Evolutionary conservation across 2,888 invertebrate species (phyloP), one percentile per base, ranked within the genome.

Genomic region (Elmis aenea): DNA sequence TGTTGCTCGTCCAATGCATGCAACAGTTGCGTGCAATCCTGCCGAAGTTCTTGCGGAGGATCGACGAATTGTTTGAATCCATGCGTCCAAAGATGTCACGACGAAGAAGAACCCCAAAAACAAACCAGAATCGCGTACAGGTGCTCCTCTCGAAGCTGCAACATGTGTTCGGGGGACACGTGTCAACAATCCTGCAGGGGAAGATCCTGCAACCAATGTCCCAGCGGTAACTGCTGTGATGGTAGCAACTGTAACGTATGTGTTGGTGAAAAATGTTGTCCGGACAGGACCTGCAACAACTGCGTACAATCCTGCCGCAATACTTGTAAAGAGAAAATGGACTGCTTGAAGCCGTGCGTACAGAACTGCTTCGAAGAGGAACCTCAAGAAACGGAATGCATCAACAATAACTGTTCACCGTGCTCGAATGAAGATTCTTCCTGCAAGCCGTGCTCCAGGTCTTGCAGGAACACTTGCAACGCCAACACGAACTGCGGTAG

Each of bases 1-100:
- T 45, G 40, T 12, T 45, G 45, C 13, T 6, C 21, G n/a, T 31
- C 28, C 3, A 5, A 12, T 8, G 5, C 34, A 2, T 35, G 34
- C 12, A 40, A 32, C 23, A 31, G 28, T 24, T 35, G 35, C 12
- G 18, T 35, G 2, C 26, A 11, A n/a, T 15, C 38, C 1, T 38
- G 38, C 12, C 27, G 18, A 9, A 10, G 18, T 3, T 32, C 38
- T 1, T 38, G 32, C 15, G 16, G 2, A 11, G 28, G 25, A 13
- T 9, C 9, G 4, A 23, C 24, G 6, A 3, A 10, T 2, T 38
- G 38, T 10, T 12, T 13, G 11, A 33, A 32, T 9, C 20, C 9
- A 2, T 30, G 31, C 14, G n/a, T n/a, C n/a, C n/a, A n/a, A n/a
- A n/a, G n/a, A n/a, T n/a, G n/a, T n/a, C n/a, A n/a, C n/a, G n/a